Conservation (phyloP, 2,888 invertebrate species). For the Eumerus sabulonum region DNA sequence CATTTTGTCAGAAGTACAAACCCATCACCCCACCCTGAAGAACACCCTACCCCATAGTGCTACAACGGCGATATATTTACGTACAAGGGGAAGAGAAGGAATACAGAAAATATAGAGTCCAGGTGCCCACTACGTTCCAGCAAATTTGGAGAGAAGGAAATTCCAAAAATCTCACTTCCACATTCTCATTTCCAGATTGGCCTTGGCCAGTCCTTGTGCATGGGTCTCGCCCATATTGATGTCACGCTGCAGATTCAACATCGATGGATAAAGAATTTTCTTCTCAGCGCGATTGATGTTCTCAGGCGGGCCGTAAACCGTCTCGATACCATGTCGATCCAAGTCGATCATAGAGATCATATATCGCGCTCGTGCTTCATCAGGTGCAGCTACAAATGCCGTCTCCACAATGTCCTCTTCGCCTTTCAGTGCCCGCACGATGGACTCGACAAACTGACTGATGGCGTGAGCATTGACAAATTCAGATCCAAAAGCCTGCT, state of each 20-base stretch:
- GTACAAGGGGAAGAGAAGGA: too few relatives aligned
- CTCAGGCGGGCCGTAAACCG: conserved; percentile 65
- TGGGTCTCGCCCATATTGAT: conserved; percentile 62
- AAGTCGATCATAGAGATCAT: conserved; percentile 66
- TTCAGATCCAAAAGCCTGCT: conserved; percentile 27
- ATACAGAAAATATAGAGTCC: too few relatives aligned
- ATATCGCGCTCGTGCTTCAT: conserved; percentile 60
- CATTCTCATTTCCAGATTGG: conserved; percentile 31
- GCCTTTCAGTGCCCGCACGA: conserved; percentile 58
- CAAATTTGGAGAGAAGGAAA: too few relatives aligned
- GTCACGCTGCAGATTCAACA: conserved; percentile 64
- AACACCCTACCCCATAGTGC: too few relatives aligned
- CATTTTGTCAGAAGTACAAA: neutral
- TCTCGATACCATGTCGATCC: conserved; percentile 61
- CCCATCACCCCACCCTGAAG: too few relatives aligned
- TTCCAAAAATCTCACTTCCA: conserved; percentile 16
- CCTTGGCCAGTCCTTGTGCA: conserved; percentile 31
- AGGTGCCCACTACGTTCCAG: too few relatives aligned
- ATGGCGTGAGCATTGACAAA: conserved; percentile 57
- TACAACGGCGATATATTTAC: too few relatives aligned
- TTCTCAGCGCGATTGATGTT: conserved; percentile 62
- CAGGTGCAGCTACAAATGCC: conserved; percentile 66
- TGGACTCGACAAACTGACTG: conserved; percentile 60
- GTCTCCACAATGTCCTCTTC: conserved; percentile 66
- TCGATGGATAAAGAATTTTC: conserved; percentile 55